These are phyloP conservation scores for Clistopyga incitator DNA, from an alignment of 2,888 invertebrate species.

Conservation along the genomic window DNA sequence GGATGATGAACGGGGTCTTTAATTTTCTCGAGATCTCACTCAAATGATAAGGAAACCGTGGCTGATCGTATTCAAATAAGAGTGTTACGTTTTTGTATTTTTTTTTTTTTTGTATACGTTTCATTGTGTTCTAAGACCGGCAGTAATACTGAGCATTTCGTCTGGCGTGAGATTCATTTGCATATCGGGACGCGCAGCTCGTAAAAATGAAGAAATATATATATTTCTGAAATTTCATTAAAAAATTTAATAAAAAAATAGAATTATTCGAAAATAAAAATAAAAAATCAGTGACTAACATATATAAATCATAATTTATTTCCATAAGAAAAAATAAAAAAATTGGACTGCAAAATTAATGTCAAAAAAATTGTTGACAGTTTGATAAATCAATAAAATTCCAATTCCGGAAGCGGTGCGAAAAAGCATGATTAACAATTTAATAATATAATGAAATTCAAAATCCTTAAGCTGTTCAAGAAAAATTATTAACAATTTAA, in stretches of 20 bases:
- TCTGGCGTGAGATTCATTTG: slow-evolving; percentile 1
- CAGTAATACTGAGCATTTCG: background rate
- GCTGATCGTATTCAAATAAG: slow-evolving; percentile 27
- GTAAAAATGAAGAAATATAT: background rate
- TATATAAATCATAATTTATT: too few relatives aligned
- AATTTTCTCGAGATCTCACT: slow-evolving; percentile 57
- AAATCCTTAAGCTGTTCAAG: background rate
- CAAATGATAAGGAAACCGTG: slow-evolving; percentile 34
- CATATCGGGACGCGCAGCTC: background rate
- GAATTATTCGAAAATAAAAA: too few relatives aligned
- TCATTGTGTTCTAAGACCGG: background rate
- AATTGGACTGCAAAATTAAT: too few relatives aligned
- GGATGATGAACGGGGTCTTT: slow-evolving; percentile 55
- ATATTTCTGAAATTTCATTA: background rate
- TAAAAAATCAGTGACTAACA: too few relatives aligned
- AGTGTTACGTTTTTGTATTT: slow-evolving; percentile 28
- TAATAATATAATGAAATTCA: too few relatives aligned
- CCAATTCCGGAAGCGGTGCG: too few relatives aligned
- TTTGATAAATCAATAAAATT: background rate
- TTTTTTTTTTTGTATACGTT: slow-evolving; percentile 11
- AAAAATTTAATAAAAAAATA: background rate
- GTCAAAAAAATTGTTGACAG: too few relatives aligned
- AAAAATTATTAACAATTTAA: background rate
- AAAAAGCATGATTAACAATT: too few relatives aligned
- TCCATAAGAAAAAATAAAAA: too few relatives aligned